Conservation (phyloP, 2,113 vertebrate species). For the Lichenostomus cassidix region DNA sequence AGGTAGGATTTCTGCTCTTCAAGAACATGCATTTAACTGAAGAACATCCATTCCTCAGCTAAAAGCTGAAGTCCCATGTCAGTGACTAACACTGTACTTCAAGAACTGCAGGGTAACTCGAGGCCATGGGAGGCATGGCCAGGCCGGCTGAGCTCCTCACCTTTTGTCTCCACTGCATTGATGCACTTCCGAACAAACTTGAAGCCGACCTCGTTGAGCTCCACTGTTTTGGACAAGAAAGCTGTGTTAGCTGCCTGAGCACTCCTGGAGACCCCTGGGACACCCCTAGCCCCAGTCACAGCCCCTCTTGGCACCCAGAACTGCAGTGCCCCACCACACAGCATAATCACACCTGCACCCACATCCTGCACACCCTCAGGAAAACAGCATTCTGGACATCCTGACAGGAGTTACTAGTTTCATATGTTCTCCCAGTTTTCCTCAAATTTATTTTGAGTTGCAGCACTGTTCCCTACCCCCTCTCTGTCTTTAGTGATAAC, state of each 20-base stretch:
- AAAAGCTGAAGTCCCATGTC: background rate
- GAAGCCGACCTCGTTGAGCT: constrained; percentile 93
- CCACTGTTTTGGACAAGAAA: constrained; percentile 80
- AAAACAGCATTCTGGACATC: background rate
- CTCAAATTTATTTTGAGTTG: background rate
- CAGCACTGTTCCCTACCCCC: background rate
- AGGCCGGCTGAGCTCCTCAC: constrained; percentile 41
- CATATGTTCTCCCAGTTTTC: background rate
- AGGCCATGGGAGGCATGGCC: background rate
- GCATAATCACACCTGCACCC: background rate
- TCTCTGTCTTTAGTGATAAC: background rate
- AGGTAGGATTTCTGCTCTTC: background rate
- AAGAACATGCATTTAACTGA: background rate
- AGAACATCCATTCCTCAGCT: background rate
- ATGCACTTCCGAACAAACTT: constrained; percentile 95
- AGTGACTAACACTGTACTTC: background rate
- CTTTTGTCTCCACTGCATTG: constrained; percentile 90
- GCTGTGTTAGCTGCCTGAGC: background rate
- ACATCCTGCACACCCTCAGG: fast-evolving
- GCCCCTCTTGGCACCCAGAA: fast-evolving
- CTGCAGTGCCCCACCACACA: fast-evolving
- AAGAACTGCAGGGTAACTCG: fast-evolving
- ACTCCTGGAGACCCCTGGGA: background rate
- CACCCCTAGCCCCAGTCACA: too few species aligned
- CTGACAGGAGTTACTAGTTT: background rate